Conservation (phyloP, 1,140 invertebrate species). For the Cherax quadricarinatus region DNA sequence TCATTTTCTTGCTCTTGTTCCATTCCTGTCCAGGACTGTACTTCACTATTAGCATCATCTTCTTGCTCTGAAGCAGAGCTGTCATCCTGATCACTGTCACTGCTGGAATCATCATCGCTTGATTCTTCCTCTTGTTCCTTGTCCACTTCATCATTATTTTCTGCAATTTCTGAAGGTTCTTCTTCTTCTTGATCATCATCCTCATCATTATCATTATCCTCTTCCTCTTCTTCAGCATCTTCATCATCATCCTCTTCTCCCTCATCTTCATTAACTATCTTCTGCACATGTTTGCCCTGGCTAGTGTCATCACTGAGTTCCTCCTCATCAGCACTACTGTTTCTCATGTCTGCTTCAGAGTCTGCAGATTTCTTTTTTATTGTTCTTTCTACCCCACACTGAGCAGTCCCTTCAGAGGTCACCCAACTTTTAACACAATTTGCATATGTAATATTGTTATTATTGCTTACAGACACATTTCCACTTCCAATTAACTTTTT, state of each 20-base stretch:
- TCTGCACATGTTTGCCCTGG: not conserved
- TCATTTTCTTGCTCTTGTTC: conserved; percentile 30
- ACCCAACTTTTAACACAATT: conserved; percentile 9
- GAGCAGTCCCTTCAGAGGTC: not conserved
- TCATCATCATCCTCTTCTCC: not conserved
- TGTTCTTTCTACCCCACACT: not conserved
- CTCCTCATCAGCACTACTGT: conserved; percentile 12
- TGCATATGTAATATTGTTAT: conserved; percentile 49
- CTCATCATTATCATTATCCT: conserved; percentile 36
- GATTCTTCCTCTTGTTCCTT: conserved; percentile 18
- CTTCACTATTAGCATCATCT: conserved; percentile 25
- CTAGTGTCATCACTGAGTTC: not conserved
- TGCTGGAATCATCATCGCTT: conserved; percentile 25
- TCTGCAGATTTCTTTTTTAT: not conserved
- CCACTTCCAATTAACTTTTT: conserved; percentile 2
- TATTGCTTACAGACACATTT: conserved; percentile 27
- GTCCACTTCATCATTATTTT: conserved; percentile 1
- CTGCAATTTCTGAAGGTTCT: not conserved
- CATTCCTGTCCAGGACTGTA: not conserved
- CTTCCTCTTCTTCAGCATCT: conserved; percentile 6
- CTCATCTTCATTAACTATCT: conserved; percentile 1
- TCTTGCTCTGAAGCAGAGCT: conserved; percentile 7
- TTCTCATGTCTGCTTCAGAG: conserved; percentile 14
- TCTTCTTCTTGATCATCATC: conserved; percentile 15
- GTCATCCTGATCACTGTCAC: conserved; percentile 44